Evolutionary conservation across 2,888 invertebrate species (phyloP).

Genomic region (Mimachlamys varia): DNA sequence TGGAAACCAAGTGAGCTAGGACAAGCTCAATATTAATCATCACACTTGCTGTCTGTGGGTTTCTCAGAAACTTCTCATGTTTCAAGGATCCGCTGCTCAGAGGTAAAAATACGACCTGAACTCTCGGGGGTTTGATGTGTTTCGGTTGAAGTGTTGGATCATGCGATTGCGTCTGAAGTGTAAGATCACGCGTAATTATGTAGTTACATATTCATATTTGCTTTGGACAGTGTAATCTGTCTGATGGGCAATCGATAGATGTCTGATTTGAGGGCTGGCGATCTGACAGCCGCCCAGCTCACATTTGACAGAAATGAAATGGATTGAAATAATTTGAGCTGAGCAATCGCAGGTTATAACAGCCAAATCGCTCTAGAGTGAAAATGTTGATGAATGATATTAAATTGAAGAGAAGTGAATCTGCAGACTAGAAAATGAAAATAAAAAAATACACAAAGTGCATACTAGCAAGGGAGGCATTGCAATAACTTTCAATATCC

Average conservation of each 20-base stretch:
- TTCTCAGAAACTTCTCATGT: background rate
- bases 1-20: background rate
- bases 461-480: background rate
- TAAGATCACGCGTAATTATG: slow-evolving; percentile 24
- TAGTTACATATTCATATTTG: slow-evolving; percentile 32
- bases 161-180: slow-evolving; percentile 16
- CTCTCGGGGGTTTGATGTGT: background rate
- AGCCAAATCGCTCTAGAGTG: background rate
- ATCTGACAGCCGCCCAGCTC: slow-evolving; percentile 1
- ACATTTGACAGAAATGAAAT: slow-evolving; percentile 29
- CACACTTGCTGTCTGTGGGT: background rate
- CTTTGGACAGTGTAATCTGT: slow-evolving; percentile 34
- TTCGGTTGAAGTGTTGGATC: background rate
- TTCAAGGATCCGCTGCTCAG: background rate
- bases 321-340: slow-evolving; percentile 36
- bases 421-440: background rate
- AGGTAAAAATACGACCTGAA: slow-evolving; percentile 14
- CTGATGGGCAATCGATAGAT: slow-evolving; percentile 10
- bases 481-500: background rate
- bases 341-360: slow-evolving; percentile 6
- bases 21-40: slow-evolving; percentile 26
- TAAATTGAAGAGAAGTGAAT: slow-evolving; percentile 21
- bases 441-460: slow-evolving; percentile 14
- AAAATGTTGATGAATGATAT: slow-evolving; percentile 31
- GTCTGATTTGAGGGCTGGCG: background rate